Evolutionary conservation across 1,140 invertebrate species (phyloP), one percentile per base, ranked within the genome.

Genomic region (Periplaneta americana): DNA sequence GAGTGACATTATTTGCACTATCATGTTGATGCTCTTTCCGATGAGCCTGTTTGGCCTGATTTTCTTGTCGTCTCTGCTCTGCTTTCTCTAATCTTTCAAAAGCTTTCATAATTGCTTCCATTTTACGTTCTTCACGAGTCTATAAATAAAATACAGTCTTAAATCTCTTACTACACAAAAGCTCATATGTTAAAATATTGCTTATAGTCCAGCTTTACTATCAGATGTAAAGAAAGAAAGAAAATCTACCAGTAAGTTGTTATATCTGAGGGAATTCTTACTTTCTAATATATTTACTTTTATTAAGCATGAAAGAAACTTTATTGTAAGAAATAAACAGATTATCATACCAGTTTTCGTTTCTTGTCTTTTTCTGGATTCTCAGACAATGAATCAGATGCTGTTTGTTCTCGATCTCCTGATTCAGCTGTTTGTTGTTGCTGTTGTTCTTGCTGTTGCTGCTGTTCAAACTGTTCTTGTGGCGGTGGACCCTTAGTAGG

Each of bases 111-210:
- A 98, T 97, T 0, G 97, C 96, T 86, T 98, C 96, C 91, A 99
- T 94, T 89, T 99, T 99, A n/a, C 97, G 91, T 85, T 99, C 97
- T 88, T 99, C 98, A 6, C 97, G 89, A 4, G 95, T 96, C 94
- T 96, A 88, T 37, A 84, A 84, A 81, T 39, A 80, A 82, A 84
- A 75, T 9, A 81, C 32, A 81, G 76, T 57, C n/a, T 15, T 11
- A 76, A 76, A 28, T 76, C 33, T 15, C 11, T 76, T 28, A 33
- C 75, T 15, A 13, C 39, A 57, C 39, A 57, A 15, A 13, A 57
- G 11, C 13, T 57, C 13, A 57, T 13, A 57, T 57, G 22, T 57
- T 57, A 57, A 15, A 57, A 13, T 57, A 57, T 13, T 22, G 22
- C n/a, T n/a, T n/a, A n/a, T n/a, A n/a, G n/a, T n/a, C n/a, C n/a